Base-by-base conservation (phyloP, 2,113 vertebrate genomes). In the Epinephelus cyanopodus region DNA sequence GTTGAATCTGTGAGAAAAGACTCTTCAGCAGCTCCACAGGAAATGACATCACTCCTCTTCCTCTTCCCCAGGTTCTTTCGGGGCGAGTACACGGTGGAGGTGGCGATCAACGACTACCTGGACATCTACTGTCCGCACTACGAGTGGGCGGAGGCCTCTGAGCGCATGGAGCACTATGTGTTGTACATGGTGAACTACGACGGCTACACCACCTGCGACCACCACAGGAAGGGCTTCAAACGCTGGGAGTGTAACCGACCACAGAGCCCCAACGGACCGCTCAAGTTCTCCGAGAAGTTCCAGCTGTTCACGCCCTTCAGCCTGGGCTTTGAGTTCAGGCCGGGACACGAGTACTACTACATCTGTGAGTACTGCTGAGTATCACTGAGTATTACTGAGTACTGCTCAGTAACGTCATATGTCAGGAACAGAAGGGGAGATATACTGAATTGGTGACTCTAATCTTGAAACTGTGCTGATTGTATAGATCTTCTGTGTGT, bases 241-340 rank as follows among this genome's bases (percentile, higher is more conserved):
- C 97, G 98, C 90, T 99, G 98, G 98, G 97, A 99, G 87, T 99
- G 98, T 85, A 98, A 99, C 94, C 93, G 97, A 14, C 98, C 98
- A 0, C 96, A 94, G 25, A 96, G 97, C 13, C 95, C 97, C 58
- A 96, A 91, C 27, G 97, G 97, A 1, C 97, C 97, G 5, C 96
- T 99, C 91, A 97, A 97, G 91, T 99, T 99, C 92, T 99, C 98
- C 0, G 98, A 99, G 94, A 99, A 99, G 93, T 99, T 99, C 93
- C 98, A 99, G 90, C 97, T 99, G 86, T 98, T 99, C 95, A 99
- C 98, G 0, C 98, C 98, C 13, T 99, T 99, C 94, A 99, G 97
- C 6, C 94, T 99, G 84, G 98, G 98, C 71, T 99, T 99, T 14
- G 98, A 99, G 95, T 99, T 99, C 94, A 91, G 98, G 2, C 97